These are phyloP conservation scores for Riptortus pedestris DNA, from an alignment of 1,140 invertebrate genomes.

Conservation along the genomic window DNA sequence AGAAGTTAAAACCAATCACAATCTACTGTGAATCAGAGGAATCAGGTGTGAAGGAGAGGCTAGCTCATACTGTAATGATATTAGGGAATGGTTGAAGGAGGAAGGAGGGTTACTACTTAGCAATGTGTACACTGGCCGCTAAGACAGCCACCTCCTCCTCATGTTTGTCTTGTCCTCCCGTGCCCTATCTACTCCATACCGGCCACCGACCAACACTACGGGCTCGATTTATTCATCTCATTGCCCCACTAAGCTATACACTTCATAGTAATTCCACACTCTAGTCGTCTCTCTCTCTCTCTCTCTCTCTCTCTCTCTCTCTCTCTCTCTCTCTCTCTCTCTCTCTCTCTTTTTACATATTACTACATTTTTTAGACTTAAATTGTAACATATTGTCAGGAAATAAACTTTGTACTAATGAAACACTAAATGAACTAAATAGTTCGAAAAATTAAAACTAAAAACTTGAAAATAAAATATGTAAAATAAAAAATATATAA, in stretches of 20 bases:
- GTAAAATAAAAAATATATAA: no score
- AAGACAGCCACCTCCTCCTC: slow-evolving; percentile 38
- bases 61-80: neutral
- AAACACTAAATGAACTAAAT: no score
- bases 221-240: slow-evolving; percentile 25
- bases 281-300: slow-evolving; percentile 29
- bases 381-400: no score
- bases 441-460: no score
- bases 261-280: neutral
- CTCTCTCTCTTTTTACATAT: slow-evolving; percentile 29
- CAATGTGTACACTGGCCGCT: slow-evolving; percentile 37
- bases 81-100: neutral
- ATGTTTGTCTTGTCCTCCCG: slow-evolving; percentile 22
- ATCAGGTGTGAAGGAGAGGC: no score
- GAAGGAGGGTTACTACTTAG: neutral
- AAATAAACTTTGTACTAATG: no score
- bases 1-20: no score
- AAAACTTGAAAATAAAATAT: no score
- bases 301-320: slow-evolving; percentile 27
- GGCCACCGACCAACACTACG: slow-evolving; percentile 26
- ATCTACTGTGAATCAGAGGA: no score
- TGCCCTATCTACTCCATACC: slow-evolving; percentile 1
- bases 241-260: neutral
- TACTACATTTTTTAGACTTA: slow-evolving; percentile 36
- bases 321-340: slow-evolving; percentile 28